Conservation (phyloP, 2,888 invertebrate genomes). For the Zygogramma bicolorata region DNA sequence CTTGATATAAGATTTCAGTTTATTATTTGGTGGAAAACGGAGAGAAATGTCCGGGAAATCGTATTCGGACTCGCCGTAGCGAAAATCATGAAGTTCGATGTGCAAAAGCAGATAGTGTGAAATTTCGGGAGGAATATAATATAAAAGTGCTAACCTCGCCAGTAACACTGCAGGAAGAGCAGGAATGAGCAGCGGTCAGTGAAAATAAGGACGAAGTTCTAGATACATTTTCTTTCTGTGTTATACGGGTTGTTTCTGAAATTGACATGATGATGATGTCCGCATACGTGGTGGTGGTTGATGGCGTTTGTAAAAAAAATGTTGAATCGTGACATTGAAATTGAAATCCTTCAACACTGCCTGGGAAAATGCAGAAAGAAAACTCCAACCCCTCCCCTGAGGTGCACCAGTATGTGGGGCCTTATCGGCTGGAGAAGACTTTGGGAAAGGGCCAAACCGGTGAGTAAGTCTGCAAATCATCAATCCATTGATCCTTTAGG, state of each 20-base stretch:
- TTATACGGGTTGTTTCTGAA: slow-evolving; percentile 9
- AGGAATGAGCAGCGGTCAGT: background rate
- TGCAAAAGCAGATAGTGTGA: background rate
- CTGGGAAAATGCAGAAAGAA: slow-evolving; percentile 63
- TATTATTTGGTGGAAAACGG: slow-evolving; percentile 47
- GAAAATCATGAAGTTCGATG: background rate
- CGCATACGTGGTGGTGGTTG: background rate
- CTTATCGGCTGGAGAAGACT: slow-evolving; percentile 98
- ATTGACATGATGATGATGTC: background rate
- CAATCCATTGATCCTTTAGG: background rate
- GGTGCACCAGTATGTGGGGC: slow-evolving; percentile 95
- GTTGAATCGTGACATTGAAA: slow-evolving; percentile 44
- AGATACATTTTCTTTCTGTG: background rate
- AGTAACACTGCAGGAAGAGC: background rate
- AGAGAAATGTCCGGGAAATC: slow-evolving; percentile 49
- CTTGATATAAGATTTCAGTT: slow-evolving; percentile 46
- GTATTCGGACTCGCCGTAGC: background rate
- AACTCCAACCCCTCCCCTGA: slow-evolving; percentile 69
- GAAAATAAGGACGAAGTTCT: background rate
- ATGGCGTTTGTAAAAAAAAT: background rate
- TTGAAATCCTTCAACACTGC: slow-evolving; percentile 12
- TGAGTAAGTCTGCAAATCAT: slow-evolving; percentile 65
- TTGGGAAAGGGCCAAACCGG: slow-evolving; percentile 99
- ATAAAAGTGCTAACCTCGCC: background rate
- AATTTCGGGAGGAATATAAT: background rate